Percentiles rank a stretch among this genome's conserved stretches.
phyloP scores from a whole-genome alignment of 2,113 vertebrate genomes.

The Gobio gobio region DNA sequence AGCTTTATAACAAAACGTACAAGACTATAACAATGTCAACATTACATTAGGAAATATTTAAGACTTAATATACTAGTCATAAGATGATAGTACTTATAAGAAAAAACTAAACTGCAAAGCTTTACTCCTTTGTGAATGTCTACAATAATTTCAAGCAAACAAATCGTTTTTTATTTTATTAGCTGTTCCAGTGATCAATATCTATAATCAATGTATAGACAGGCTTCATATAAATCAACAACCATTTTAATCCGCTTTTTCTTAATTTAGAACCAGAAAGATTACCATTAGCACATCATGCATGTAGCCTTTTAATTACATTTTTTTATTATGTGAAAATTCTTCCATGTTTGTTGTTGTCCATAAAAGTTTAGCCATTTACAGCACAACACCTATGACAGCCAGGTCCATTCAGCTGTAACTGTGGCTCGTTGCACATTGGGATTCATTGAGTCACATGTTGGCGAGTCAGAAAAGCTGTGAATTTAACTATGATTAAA shows the following conservation, averaged over 20 bases:
- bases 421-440: neutral
- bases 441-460: neutral
- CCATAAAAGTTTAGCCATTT: neutral
- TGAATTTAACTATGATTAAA: neutral
- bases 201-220: neutral
- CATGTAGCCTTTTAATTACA: neutral
- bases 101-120: neutral
- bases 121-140: neutral
- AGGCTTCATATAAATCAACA: neutral
- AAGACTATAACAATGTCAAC: neutral
- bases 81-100: neutral
- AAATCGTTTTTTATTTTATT: neutral
- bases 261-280: neutral
- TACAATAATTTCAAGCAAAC: neutral
- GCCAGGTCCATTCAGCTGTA: neutral
- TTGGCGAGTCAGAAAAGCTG: conserved; percentile 20
- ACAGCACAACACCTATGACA: conserved; percentile 6
- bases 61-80: neutral
- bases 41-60: neutral
- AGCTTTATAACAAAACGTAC: neutral
- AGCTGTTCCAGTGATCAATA: too few species aligned
- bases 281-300: neutral
- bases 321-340: neutral
- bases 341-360: neutral
- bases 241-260: neutral